Evolutionary conservation across 2,888 invertebrate species (phyloP), one percentile per base, ranked within the genome.

Genomic region (Noctua janthina): DNA sequence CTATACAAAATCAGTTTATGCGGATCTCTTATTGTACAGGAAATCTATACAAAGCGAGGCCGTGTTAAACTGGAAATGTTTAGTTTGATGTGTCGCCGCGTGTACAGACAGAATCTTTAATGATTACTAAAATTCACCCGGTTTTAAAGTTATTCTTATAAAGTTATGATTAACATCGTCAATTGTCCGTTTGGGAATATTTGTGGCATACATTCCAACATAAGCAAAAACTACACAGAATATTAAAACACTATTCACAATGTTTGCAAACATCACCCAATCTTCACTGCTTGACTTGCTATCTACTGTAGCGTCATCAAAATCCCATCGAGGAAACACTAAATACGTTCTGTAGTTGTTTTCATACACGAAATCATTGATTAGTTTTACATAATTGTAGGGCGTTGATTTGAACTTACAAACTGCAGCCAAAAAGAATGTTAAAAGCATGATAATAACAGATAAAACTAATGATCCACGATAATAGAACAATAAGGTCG

Each of bases 401-500:
- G 92, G 89, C 5, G 74, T n/a, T 0, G 72, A 82, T 6, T 66
- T 76, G 43, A 71, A 89, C 17, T 78, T 89, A 46, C 89, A 88
- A 4, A 94, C 49, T 49, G 59, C 79, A 62, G 74, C 82, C 59
- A 94, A 87, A 39, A 84, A 2, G 0, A 93, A 85, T 0, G 93
- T 91, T 0, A 91, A 59, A 20, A 91, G 7, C 8, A 93, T 46
- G 0, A 88, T 74, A 13, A 91, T 35, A 1, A 85, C 29, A 1
- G 91, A 92, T 20, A 93, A 72, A 56, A 93, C n/a, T 5, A 92
- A 64, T 0, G 94, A 95, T 0, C 88, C 87, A 6, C 91, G 87
- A 17, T 92, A 90, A 69, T 92, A 95, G 2, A 91, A 79, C 5
- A 95, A 64, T 43, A 95, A 84, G 0, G 76, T 85, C 0, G 95